Evolutionary conservation across 2,113 vertebrate genomes (phyloP).

Genomic region (Indicator indicator): DNA sequence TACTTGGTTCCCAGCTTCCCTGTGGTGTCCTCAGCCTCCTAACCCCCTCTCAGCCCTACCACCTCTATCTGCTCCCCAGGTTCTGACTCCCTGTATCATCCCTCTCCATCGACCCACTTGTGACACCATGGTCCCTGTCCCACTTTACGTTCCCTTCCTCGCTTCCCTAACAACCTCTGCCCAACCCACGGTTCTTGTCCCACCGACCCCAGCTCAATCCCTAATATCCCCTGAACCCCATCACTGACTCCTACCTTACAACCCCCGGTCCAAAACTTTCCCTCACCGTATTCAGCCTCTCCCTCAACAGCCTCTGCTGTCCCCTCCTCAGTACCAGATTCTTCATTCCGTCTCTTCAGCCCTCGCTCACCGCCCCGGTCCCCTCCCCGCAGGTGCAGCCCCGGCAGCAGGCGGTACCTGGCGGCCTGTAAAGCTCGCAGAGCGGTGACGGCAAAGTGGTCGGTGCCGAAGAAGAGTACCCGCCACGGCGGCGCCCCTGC

Average conservation of each 20-base stretch:
- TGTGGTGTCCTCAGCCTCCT: not conserved
- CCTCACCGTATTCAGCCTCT: not conserved
- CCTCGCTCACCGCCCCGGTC: no score
- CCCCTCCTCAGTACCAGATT: not conserved
- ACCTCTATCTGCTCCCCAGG: no score
- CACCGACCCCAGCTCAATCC: not conserved
- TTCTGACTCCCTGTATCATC: accelerated
- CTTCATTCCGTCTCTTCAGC: no score
- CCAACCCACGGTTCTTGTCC: not conserved
- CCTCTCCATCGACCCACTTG: no score
- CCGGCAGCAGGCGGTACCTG: slow-evolving; percentile 69
- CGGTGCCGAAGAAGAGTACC: slow-evolving; percentile 91
- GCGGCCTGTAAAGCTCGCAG: slow-evolving; percentile 78
- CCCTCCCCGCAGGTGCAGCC: not conserved
- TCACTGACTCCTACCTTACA: no score
- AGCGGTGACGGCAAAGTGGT: slow-evolving; percentile 84
- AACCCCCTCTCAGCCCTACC: not conserved
- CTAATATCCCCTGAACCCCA: not conserved
- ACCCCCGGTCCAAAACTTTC: accelerated
- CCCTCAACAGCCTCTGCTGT: not conserved
- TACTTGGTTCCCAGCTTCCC: not conserved
- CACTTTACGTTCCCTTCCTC: not conserved
- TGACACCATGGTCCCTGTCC: accelerated
- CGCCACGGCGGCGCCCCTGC: slow-evolving; percentile 80
- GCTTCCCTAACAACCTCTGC: not conserved